phyloP scores from a whole-genome alignment of 2,888 invertebrate genomes.

The Drosophila lutescens region DNA sequence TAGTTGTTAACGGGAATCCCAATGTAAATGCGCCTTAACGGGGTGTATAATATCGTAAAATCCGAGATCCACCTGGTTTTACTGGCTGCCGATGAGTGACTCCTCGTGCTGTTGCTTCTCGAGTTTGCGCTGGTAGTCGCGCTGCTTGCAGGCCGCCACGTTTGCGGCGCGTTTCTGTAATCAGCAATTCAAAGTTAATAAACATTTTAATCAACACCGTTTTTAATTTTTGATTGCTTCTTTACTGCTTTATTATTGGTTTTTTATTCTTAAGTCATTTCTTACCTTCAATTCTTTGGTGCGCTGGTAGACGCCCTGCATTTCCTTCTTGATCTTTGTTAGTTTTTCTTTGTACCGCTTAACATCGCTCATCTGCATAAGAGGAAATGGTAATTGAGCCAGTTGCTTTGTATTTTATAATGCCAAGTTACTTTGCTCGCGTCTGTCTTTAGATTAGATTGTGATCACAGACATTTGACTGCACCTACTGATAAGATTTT shows the following conservation, averaged over 20 bases:
- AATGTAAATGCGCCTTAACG: constrained; percentile 23
- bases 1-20: constrained; percentile 29
- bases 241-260: constrained; percentile 37
- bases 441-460: constrained; percentile 32
- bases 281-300: constrained; percentile 82
- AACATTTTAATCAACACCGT: constrained; percentile 29
- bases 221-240: constrained; percentile 39
- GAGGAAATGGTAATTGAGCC: constrained; percentile 1
- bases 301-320: constrained; percentile 83
- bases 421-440: constrained; percentile 14
- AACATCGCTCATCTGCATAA: constrained; percentile 80
- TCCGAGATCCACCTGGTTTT: constrained; percentile 6
- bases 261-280: constrained; percentile 29
- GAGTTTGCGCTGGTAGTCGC: constrained; percentile 81
- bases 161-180: constrained; percentile 83
- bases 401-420: constrained; percentile 10
- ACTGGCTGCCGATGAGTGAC: constrained; percentile 80
- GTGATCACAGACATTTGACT: constrained; percentile 1
- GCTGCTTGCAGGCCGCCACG: constrained; percentile 82
- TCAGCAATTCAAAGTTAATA: constrained; percentile 46
- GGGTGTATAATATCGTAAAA: neutral
- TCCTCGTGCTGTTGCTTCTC: constrained; percentile 83
- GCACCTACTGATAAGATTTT: constrained; percentile 27
- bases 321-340: constrained; percentile 82
- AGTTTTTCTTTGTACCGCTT: constrained; percentile 82